Percentiles rank a stretch among this genome's conserved stretches.
Evolutionary conservation across 2,888 invertebrate species (phyloP).

Genomic region (Phymatocera aterrima): DNA sequence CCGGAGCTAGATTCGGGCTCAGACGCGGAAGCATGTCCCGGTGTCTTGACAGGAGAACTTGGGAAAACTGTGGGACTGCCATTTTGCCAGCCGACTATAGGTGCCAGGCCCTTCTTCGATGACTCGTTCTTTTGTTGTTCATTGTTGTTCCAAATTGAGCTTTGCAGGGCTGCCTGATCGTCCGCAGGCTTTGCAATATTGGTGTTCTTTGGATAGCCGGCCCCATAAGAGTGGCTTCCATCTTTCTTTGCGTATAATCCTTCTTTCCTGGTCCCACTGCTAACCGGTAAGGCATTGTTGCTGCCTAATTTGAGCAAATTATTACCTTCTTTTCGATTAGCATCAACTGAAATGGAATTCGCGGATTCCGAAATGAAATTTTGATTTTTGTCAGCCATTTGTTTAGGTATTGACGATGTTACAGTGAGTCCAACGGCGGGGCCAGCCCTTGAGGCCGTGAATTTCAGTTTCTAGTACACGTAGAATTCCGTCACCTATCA

Average conservation of each 20-base stretch:
- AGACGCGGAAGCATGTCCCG: background rate
- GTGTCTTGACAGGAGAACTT: conserved; percentile 57
- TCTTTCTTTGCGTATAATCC: conserved; percentile 57
- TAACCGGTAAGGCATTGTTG: conserved; percentile 39
- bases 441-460: conserved; percentile 70
- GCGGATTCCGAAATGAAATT: conserved; percentile 52
- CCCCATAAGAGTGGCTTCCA: conserved; percentile 50
- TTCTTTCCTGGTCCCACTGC: conserved; percentile 53
- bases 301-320: conserved; percentile 37
- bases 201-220: conserved; percentile 52
- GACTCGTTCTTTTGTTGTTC: conserved; percentile 41
- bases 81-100: conserved; percentile 71
- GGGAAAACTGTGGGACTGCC: conserved; percentile 67
- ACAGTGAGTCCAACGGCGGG: conserved; percentile 70
- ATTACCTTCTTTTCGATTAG: conserved; percentile 36
- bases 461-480: conserved; percentile 64
- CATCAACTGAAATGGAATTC: conserved; percentile 19
- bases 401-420: conserved; percentile 64
- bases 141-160: conserved; percentile 34
- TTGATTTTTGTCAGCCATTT: conserved; percentile 64
- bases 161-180: conserved; percentile 15
- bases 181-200: conserved; percentile 46
- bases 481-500: conserved; percentile 66
- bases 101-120: conserved; percentile 61
- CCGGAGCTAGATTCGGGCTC: background rate